Conservation (phyloP, 92 coral and sea anemone species). For the Meandrina meandrites region DNA sequence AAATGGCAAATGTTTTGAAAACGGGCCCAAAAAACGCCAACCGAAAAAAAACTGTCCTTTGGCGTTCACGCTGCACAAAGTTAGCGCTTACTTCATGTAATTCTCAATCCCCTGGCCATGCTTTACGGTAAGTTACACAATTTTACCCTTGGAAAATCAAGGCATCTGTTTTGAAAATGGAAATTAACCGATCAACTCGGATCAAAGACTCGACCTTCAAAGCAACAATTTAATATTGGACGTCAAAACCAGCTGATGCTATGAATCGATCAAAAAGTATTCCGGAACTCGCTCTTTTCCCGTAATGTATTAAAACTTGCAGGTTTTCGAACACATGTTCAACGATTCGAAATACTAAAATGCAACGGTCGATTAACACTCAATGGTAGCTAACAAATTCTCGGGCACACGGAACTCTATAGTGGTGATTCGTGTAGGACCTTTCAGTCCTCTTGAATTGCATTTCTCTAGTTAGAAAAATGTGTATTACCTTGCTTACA, state of each 20-base stretch:
- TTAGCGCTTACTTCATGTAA: neutral
- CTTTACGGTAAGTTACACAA: conserved; percentile 5
- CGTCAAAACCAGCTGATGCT: conserved; percentile 33
- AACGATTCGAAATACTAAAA: neutral
- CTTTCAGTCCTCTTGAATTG: neutral
- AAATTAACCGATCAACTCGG: conserved; percentile 39
- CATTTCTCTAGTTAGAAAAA: conserved; percentile 27
- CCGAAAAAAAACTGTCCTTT: neutral
- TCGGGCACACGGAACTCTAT: neutral
- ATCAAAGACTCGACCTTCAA: conserved; percentile 25
- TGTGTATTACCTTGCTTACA: conserved; percentile 1
- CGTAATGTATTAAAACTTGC: neutral
- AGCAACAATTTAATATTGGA: conserved; percentile 35
- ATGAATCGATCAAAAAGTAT: neutral
- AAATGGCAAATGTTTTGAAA: neutral
- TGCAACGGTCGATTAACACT: neutral
- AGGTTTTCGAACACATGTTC: conserved; percentile 38
- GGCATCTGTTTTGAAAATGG: conserved; percentile 28
- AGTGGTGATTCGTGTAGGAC: conserved; percentile 12
- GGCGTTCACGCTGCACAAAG: too few species aligned
- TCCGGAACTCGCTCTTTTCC: neutral
- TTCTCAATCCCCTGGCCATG: neutral
- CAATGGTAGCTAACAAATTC: neutral
- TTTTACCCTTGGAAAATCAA: conserved; percentile 10
- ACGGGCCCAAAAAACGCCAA: neutral